These are phyloP conservation scores for Tadarida brasiliensis DNA, from an alignment of 2,797 vertebrate species.

Conservation along the genomic window DNA sequence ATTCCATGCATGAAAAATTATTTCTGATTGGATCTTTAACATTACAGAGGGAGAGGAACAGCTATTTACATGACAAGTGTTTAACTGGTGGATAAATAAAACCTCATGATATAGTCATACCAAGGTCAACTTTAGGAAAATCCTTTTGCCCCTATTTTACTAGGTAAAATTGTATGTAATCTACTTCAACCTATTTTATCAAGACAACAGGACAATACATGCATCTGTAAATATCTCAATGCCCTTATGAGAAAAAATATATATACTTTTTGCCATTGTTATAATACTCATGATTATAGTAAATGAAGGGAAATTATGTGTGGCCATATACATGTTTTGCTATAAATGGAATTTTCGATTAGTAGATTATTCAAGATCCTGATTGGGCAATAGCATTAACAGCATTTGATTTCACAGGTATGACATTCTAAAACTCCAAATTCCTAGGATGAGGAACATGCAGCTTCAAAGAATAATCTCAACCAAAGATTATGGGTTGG, in stretches of 20 bases:
- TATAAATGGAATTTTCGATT: not conserved
- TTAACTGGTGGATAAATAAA: not conserved
- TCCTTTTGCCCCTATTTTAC: not conserved
- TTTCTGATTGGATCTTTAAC: constrained; percentile 24
- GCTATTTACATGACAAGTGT: not conserved
- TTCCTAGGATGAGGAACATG: constrained; percentile 45
- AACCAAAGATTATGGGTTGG: constrained; percentile 62
- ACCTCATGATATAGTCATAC: not conserved
- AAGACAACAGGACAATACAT: not conserved
- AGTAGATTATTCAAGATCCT: constrained; percentile 26
- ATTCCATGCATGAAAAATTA: not conserved
- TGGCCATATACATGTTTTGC: not conserved
- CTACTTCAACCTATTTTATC: not conserved
- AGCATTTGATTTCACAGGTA: constrained; percentile 57
- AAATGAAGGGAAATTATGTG: not conserved
- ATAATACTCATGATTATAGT: not conserved
- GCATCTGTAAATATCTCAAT: not conserved
- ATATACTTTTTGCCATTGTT: not conserved
- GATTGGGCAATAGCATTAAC: not conserved
- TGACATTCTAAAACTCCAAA: constrained; percentile 56
- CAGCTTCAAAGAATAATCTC: constrained; percentile 69
- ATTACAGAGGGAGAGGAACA: not conserved
- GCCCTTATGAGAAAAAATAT: not conserved
- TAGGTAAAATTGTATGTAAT: not conserved
- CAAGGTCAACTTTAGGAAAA: not conserved